Percentiles rank a stretch among this genome's conserved stretches.
Evolutionary conservation across 2,888 invertebrate genomes (phyloP).

Genomic region (Philereme vetulata): DNA sequence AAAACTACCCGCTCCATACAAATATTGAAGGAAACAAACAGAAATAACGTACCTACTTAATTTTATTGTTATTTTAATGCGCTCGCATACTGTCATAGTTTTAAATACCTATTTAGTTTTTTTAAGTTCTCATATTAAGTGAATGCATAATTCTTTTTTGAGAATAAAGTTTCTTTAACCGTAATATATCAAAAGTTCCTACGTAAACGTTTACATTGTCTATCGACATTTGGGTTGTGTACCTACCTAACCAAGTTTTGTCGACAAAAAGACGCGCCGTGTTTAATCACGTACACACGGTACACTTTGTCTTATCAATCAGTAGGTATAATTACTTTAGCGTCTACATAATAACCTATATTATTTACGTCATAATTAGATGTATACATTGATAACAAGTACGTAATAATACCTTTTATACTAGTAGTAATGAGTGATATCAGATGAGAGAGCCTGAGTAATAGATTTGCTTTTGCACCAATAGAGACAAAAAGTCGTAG

Average conservation of each 20-base stretch:
- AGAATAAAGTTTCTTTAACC: too few species aligned
- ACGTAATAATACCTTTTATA: neutral
- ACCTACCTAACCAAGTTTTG: neutral
- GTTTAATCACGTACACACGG: conserved; percentile 66
- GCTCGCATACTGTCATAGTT: too few species aligned
- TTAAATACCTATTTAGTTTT: too few species aligned
- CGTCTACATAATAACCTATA: conserved; percentile 17
- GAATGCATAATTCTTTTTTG: too few species aligned
- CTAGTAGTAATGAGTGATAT: neutral
- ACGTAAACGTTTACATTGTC: neutral
- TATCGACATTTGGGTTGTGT: neutral
- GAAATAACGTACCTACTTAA: too few species aligned
- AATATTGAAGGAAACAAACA: too few species aligned
- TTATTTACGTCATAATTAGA: conserved; percentile 24
- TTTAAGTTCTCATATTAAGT: too few species aligned
- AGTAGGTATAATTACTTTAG: conserved; percentile 47
- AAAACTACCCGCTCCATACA: too few species aligned
- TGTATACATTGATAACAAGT: conserved; percentile 19
- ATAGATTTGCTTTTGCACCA: conserved; percentile 3
- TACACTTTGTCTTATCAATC: conserved; percentile 58
- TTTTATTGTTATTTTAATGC: too few species aligned
- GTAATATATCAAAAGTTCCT: too few species aligned
- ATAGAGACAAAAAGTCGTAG: conserved; percentile 5
- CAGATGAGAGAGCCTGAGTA: conserved; percentile 4
- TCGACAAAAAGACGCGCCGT: conserved; percentile 29